Base-by-base conservation (phyloP, 2,888 invertebrate species). In the Congeria kusceri region DNA sequence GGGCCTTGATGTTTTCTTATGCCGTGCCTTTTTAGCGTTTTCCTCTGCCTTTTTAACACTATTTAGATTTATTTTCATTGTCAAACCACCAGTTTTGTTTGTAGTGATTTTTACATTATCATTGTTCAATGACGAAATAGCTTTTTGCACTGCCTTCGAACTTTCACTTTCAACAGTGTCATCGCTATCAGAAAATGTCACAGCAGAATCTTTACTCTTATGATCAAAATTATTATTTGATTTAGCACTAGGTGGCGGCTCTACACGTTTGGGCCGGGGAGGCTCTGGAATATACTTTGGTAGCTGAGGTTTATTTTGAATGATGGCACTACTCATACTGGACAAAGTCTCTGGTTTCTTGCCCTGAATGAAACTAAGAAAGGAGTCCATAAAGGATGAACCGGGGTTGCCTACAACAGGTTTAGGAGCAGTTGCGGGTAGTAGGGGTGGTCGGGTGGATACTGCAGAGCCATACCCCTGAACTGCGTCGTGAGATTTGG, bases 211-310 rank as follows among this genome's bases (percentile, higher is more conserved):
- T 63, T 63, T 70, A 23, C 20, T 44, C 11, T 18, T 46, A 59
- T 77, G 63, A 77, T 71, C 71, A 71, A 56, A 64, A 32, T 44
- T 57, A 47, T 64, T 64, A 11, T 20, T 23, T 28, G 57, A 63
- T 56, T 57, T 70, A 29, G 28, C 56, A 25, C 57, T 56, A 39
- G 39, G 39, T 28, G 46, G 47, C 23, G 67, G 49, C 27, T 58
- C 44, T 53, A 49, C 7, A 47, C 64, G n/a, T 61, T 67, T 72
- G n/a, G 87, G 88, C 28, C 89, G 75, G 13, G 83, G 86, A 1
- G 91, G 89, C 68, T 92, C 91, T 4, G 92, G 92, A 59, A 91
- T 89, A 80, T 92, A 92, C 71, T 92, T 92, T 59, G 92, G 92
- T 77, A 92, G 76, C 81, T 88, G 87, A 44, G 92, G 92, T 78